Base-by-base conservation (phyloP, 1,140 invertebrate species). In the Diploscapter pachys region DNA sequence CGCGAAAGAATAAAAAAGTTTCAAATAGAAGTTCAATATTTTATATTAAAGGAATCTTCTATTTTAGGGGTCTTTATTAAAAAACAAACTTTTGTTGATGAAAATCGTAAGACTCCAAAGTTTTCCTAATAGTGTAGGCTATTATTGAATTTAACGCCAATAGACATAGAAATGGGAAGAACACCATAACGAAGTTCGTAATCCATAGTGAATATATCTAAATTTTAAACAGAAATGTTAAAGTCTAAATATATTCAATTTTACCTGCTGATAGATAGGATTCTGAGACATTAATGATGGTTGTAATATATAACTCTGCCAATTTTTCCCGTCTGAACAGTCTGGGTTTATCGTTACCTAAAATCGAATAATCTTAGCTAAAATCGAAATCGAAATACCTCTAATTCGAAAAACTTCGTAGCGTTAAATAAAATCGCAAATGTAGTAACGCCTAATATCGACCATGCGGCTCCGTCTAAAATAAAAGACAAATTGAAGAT, bases 371-470 rank as follows among this genome's bases (percentile, higher is more conserved):
- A 2, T 11, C 57, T 11, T 11, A 59, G 31, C 9, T 2, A 31
- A 59, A 59, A 11, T 59, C 31, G 2, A 11, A 59, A 59, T 11
- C 74, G 78, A 59, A 57, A 62, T 54, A 83, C 77, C 78, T 85
- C 77, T 0, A 89, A 85, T 80, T 89, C 87, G 83, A 85, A 84
- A 82, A 90, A 91, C 31, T 90, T 83, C 2, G 93, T 92, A 56
- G 93, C 83, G 86, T 98, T 98, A 88, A 96, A 98, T 49, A 93
- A 81, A 61, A 93, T 86, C 0, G 94, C 91, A 80, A 94, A 91
- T 54, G 92, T 85, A 0, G 92, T 90, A 74, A 95, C 93, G n/a
- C 79, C 71, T 8, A 81, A 64, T 61, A 81, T 81, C 11, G 79
- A 72, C 66, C 75, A 67, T 4, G 69, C 79, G 48, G 80, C 71